Percentiles rank a stretch among this genome's conserved stretches.
These are phyloP conservation scores for Platycercus adscitus DNA, from an alignment of 2,113 vertebrate genomes.

Conservation along the genomic window DNA sequence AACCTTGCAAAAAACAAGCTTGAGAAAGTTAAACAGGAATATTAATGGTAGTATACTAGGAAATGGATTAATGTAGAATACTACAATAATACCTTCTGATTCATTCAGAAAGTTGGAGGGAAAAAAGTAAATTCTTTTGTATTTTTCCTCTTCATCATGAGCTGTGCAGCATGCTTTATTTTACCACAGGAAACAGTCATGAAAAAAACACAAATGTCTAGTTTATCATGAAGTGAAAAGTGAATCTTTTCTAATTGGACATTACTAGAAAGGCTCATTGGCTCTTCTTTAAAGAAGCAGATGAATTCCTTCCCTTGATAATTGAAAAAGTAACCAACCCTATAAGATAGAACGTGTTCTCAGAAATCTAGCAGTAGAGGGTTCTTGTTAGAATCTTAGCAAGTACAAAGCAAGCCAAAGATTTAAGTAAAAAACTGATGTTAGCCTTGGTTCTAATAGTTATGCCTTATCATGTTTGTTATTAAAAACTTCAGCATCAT, in stretches of 20 bases:
- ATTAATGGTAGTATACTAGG: not conserved
- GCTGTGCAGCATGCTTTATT: not conserved
- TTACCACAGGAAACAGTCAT: not conserved
- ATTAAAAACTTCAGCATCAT: not conserved
- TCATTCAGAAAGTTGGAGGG: not conserved
- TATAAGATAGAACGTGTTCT: not conserved
- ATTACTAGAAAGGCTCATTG: not conserved
- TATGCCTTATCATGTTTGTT: not conserved
- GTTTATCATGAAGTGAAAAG: not conserved
- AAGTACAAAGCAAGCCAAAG: not conserved
- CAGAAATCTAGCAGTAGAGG: not conserved
- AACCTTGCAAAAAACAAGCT: not conserved
- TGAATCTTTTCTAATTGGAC: not conserved
- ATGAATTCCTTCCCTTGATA: constrained; percentile 22
- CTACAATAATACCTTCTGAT: not conserved
- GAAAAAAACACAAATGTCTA: not conserved
- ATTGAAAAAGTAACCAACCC: constrained; percentile 4
- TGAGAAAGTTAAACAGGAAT: not conserved
- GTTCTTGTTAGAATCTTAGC: not conserved
- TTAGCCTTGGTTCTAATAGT: not conserved
- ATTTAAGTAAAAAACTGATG: not conserved
- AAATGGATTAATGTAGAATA: not conserved
- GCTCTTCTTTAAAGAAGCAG: not conserved
- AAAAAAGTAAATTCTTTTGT: not conserved
- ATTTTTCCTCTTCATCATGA: not conserved